These are phyloP conservation scores for Lasioglossum baleicum DNA, from an alignment of 1,140 invertebrate genomes.

Conservation along the genomic window DNA sequence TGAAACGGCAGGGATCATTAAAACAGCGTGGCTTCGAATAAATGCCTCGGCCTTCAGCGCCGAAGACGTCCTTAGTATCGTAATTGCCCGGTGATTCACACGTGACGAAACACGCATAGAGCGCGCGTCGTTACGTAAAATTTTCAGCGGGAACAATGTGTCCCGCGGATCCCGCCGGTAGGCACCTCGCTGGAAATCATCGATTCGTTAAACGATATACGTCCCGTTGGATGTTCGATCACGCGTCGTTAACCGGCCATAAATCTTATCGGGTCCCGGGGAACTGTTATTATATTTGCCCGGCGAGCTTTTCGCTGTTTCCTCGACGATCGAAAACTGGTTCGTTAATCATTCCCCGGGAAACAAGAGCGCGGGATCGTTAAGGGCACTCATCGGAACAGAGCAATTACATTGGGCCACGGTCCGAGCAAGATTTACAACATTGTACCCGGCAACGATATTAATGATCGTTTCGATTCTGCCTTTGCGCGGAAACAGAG, in stretches of 20 bases:
- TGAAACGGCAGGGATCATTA: background rate
- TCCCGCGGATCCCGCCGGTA: no score
- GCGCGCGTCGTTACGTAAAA: background rate
- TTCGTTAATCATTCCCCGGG: constrained; percentile 29
- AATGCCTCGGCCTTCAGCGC: background rate
- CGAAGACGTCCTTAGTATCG: background rate
- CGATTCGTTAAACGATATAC: background rate
- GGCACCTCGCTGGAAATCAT: no score
- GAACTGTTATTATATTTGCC: constrained; percentile 24
- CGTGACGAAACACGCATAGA: background rate
- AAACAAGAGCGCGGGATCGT: constrained; percentile 43
- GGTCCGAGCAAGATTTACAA: constrained; percentile 44
- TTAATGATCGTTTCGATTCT: constrained; percentile 6
- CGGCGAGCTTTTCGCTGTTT: constrained; percentile 27
- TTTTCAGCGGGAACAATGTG: background rate
- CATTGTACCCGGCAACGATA: constrained; percentile 6
- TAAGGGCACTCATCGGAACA: constrained; percentile 40
- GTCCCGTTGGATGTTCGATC: background rate
- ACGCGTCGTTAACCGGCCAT: constrained; percentile 3
- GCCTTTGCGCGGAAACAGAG: background rate
- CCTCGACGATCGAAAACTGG: constrained; percentile 14
- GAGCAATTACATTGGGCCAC: constrained; percentile 16
- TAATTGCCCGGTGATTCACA: background rate
- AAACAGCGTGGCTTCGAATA: background rate
- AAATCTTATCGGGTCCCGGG: constrained; percentile 5